phyloP scores from a whole-genome alignment of 1,140 invertebrate genomes.

The Drosophila lini region DNA sequence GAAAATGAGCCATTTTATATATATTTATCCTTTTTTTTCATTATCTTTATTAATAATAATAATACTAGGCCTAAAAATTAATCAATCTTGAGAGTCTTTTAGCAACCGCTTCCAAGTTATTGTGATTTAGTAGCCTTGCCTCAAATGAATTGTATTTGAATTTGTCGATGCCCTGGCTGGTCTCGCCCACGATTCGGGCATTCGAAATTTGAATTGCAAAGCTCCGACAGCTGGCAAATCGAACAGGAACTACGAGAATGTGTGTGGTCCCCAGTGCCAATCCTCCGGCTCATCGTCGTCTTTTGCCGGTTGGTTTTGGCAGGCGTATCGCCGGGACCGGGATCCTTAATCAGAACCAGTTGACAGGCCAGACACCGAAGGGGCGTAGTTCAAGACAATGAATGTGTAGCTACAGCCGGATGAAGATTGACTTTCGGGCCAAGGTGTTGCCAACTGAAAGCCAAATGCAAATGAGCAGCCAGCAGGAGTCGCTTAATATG shows the following conservation, averaged over 20 bases:
- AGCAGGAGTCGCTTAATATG: conserved; percentile 53
- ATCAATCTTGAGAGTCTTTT: neutral
- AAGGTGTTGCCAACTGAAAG: conserved; percentile 42
- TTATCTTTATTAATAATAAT: neutral
- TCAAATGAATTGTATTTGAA: conserved; percentile 24
- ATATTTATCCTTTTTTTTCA: too few relatives aligned
- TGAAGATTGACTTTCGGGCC: conserved; percentile 53
- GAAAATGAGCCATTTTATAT: neutral
- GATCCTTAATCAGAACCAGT: conserved; percentile 43
- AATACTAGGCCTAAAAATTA: neutral
- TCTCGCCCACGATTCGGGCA: neutral
- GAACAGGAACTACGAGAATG: conserved; percentile 27
- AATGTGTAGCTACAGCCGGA: conserved; percentile 50
- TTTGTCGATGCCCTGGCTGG: conserved; percentile 11
- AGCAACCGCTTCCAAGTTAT: neutral
- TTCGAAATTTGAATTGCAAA: conserved; percentile 75
- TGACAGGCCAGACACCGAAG: conserved; percentile 74
- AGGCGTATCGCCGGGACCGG: conserved; percentile 20
- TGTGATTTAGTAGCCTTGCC: neutral
- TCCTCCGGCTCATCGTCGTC: conserved; percentile 24
- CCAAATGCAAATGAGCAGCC: conserved; percentile 63
- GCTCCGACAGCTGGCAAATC: conserved; percentile 46
- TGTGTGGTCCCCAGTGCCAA: conserved; percentile 12
- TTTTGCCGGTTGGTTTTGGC: conserved; percentile 32
- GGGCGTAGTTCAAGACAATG: conserved; percentile 70